Percentiles rank a stretch among this genome's conserved stretches.
phyloP scores from a whole-genome alignment of 37 sponge, comb jelly and placozoan species.

The Agelas oroides region DNA sequence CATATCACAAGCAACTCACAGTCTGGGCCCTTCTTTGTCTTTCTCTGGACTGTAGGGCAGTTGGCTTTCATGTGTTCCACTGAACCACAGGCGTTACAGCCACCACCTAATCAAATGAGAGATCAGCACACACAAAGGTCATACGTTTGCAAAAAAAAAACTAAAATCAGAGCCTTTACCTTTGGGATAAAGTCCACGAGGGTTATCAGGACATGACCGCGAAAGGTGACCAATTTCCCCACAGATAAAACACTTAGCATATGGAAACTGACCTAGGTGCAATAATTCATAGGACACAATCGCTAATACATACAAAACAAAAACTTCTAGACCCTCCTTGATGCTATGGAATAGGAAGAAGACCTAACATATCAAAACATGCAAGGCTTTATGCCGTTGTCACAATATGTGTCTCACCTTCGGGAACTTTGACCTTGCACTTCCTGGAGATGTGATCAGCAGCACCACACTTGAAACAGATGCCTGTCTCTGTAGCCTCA shows the following conservation, averaged over 20 bases:
- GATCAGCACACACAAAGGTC: too few species aligned
- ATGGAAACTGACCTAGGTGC: constrained; percentile 64
- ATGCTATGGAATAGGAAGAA: too few species aligned
- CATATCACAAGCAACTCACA: too few species aligned
- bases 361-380: too few species aligned
- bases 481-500: constrained; percentile 14
- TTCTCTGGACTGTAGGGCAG: constrained; percentile 37
- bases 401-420: neutral
- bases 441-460: constrained; percentile 69
- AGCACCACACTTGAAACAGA: constrained; percentile 91
- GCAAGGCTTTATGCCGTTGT: too few species aligned
- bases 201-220: constrained; percentile 85
- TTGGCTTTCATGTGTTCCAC: constrained; percentile 80
- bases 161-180: constrained; percentile 36
- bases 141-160: too few species aligned
- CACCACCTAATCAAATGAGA: constrained; percentile 57
- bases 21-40: too few species aligned
- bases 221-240: constrained; percentile 88
- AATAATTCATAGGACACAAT: neutral
- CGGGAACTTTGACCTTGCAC: constrained; percentile 53
- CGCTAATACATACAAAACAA: neutral
- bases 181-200: constrained; percentile 88
- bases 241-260: constrained; percentile 96
- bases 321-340: too few species aligned
- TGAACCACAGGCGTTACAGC: constrained; percentile 80